Evolutionary conservation across 1,140 invertebrate species (phyloP).

Genomic region (Eufriesea mexicana): DNA sequence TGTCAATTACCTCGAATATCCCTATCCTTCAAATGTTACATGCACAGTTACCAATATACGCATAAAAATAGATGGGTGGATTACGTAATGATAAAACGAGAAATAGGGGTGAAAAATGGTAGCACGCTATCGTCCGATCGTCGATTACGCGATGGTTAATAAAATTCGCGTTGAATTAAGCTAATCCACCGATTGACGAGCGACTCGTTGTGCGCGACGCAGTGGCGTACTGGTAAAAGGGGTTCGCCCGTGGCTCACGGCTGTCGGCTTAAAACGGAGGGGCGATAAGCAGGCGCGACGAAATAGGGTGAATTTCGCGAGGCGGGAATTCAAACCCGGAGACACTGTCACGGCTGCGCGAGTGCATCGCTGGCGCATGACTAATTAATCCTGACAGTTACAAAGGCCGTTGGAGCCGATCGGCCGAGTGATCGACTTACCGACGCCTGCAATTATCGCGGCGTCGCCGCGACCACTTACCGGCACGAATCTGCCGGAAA

Average conservation of each 20-base stretch:
- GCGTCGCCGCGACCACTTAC: slow-evolving; percentile 17
- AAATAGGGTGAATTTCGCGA: slow-evolving; percentile 61
- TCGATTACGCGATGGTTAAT: too few relatives aligned
- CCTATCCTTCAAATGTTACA: too few relatives aligned
- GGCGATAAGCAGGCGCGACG: slow-evolving; percentile 66
- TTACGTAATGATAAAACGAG: too few relatives aligned
- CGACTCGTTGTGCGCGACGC: too few relatives aligned
- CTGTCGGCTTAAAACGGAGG: slow-evolving; percentile 62
- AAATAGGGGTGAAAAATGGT: too few relatives aligned
- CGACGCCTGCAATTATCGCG: slow-evolving; percentile 58
- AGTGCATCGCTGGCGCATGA: slow-evolving; percentile 43
- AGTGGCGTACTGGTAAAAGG: neutral
- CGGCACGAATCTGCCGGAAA: slow-evolving; percentile 33
- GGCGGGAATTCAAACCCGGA: neutral
- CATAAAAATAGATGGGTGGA: too few relatives aligned
- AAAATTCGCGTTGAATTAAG: too few relatives aligned
- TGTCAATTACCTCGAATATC: too few relatives aligned
- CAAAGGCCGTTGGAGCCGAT: slow-evolving; percentile 60
- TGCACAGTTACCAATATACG: too few relatives aligned
- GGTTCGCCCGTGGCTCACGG: slow-evolving; percentile 25
- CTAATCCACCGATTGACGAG: too few relatives aligned
- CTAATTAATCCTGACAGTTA: slow-evolving; percentile 59
- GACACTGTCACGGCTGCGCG: slow-evolving; percentile 36
- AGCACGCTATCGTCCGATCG: too few relatives aligned
- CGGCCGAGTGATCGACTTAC: slow-evolving; percentile 54